phyloP scores from a whole-genome alignment of 2,797 vertebrate genomes.

The Malacoctenus gilli region DNA sequence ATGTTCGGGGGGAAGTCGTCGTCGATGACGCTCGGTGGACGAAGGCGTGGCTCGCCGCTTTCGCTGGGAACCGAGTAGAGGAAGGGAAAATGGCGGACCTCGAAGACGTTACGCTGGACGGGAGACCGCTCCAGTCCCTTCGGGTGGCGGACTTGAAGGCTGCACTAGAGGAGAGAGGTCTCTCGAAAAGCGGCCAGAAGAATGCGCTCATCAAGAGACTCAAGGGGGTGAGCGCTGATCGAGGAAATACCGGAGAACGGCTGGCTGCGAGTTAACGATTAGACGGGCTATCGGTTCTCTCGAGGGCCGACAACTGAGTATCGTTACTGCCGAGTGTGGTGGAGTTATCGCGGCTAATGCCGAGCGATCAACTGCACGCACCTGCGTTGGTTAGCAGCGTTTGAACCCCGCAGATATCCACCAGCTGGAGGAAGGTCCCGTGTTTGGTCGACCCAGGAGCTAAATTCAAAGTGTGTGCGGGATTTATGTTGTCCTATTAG shows the following conservation, averaged over 20 bases:
- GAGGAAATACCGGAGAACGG: conserved; percentile 6
- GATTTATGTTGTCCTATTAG: conserved; percentile 71
- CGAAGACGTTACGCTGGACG: conserved; percentile 97
- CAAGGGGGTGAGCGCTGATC: conserved; percentile 87
- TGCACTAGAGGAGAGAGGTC: conserved; percentile 89
- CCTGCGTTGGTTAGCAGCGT: not conserved
- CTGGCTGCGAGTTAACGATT: conserved; percentile 42
- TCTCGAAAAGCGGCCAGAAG: conserved; percentile 93
- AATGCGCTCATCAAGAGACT: conserved; percentile 92
- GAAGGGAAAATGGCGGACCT: conserved; percentile 94
- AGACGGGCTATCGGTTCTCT: conserved; percentile 72
- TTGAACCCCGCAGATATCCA: not conserved
- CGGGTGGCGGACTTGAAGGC: conserved; percentile 93
- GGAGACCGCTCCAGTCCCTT: conserved; percentile 93
- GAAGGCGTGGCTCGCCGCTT: conserved; percentile 77
- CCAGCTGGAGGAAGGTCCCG: not conserved
- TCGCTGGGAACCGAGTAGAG: conserved; percentile 78
- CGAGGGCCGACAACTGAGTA: conserved; percentile 72
- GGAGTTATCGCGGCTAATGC: conserved; percentile 39
- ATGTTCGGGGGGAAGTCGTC: conserved; percentile 59
- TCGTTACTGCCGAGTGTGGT: conserved; percentile 51
- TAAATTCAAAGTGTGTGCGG: conserved; percentile 50
- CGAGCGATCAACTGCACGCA: not conserved
- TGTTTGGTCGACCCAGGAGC: conserved; percentile 56
- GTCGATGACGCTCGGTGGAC: conserved; percentile 67